phyloP scores from a whole-genome alignment of 2,888 invertebrate genomes.

The Cataglyphis altisquamis region DNA sequence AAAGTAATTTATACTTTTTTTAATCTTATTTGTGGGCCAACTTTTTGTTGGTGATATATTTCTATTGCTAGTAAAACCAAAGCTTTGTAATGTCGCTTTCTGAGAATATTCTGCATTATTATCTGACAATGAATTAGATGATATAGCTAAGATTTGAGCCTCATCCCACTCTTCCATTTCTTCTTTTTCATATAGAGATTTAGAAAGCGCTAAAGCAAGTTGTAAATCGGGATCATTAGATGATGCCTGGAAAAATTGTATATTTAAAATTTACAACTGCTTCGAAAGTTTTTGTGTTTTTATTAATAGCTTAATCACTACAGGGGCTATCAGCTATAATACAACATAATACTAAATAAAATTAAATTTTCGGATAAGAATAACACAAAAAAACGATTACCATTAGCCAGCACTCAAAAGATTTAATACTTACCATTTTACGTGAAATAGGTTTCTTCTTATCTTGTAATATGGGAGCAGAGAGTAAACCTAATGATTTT shows the following conservation, averaged over 20 bases:
- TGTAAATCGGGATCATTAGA: conserved; percentile 83
- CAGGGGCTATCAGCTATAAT: neutral
- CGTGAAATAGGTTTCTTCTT: conserved; percentile 64
- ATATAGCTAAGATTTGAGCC: conserved; percentile 52
- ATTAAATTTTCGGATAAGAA: no score
- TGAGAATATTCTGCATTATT: neutral
- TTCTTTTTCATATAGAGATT: conserved; percentile 85
- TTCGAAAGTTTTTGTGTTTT: neutral
- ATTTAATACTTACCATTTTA: conserved; percentile 62
- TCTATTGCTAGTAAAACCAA: conserved; percentile 81
- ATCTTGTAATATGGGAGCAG: conserved; percentile 77
- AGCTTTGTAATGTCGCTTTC: conserved; percentile 76
- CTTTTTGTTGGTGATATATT: conserved; percentile 55
- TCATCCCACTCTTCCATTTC: conserved; percentile 79
- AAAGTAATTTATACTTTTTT: conserved; percentile 54
- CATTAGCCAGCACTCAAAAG: neutral
- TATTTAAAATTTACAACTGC: neutral
- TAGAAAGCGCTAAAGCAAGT: conserved; percentile 86
- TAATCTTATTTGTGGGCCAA: conserved; percentile 52
- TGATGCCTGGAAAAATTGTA: conserved; percentile 69
- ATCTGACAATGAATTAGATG: conserved; percentile 19
- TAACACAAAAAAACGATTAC: neutral
- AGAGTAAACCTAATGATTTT: conserved; percentile 84
- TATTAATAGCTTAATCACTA: neutral
- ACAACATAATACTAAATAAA: no score